Evolutionary conservation across 2,888 invertebrate species (phyloP).

Genomic region (Lordiphosa andalusiaca): DNA sequence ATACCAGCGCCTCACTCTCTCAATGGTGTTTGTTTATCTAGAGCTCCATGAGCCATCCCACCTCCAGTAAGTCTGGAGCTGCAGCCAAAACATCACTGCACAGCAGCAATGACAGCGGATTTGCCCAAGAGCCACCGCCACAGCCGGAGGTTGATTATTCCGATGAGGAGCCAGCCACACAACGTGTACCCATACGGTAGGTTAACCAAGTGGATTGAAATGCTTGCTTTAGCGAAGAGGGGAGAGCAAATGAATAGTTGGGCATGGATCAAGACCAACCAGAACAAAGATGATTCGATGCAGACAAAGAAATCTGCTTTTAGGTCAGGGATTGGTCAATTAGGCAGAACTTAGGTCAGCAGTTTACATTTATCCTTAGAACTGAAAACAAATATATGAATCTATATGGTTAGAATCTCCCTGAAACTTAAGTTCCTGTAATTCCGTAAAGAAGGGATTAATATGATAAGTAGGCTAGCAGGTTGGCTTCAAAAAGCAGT

Average conservation of each 20-base stretch:
- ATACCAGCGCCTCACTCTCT: background rate
- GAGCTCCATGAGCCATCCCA: slow-evolving; percentile 58
- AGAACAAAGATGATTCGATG: no score
- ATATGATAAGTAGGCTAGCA: no score
- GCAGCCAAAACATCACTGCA: slow-evolving; percentile 90
- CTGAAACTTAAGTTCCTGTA: no score
- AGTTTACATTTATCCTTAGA: no score
- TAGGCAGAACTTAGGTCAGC: no score
- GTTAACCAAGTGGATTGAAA: slow-evolving; percentile 9
- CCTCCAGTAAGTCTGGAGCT: slow-evolving; percentile 67
- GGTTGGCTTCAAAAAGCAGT: no score
- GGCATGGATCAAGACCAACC: no score
- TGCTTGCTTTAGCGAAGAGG: background rate
- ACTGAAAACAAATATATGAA: no score
- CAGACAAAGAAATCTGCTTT: no score
- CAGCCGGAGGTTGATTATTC: slow-evolving; percentile 95
- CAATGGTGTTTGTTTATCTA: background rate
- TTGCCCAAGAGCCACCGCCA: slow-evolving; percentile 92
- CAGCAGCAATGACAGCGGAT: slow-evolving; percentile 95
- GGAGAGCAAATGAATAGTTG: background rate
- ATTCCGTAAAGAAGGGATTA: no score
- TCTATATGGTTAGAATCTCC: no score
- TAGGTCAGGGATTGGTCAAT: no score
- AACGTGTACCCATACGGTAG: slow-evolving; percentile 82
- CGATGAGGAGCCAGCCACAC: slow-evolving; percentile 88